Conservation (phyloP, 1,140 invertebrate genomes). For the Microplitis mediator region DNA sequence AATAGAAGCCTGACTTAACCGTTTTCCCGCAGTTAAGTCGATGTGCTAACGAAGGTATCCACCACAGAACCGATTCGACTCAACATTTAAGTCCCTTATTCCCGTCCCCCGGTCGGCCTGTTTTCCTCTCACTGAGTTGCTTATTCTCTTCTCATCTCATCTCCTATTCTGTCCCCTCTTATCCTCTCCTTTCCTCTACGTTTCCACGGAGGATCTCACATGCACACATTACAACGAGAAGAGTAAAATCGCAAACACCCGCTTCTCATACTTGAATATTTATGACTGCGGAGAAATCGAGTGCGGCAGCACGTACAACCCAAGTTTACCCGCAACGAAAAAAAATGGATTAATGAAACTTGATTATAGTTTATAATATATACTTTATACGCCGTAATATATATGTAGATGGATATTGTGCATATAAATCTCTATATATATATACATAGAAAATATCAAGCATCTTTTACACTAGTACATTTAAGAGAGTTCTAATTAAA, state of each 20-base stretch:
- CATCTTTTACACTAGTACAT: too few relatives aligned
- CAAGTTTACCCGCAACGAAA: not conserved
- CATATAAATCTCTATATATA: too few relatives aligned
- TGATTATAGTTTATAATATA: too few relatives aligned
- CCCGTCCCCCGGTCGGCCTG: not conserved
- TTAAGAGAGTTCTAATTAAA: too few relatives aligned
- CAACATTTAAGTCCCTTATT: not conserved
- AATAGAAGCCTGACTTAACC: slow-evolving; percentile 2
- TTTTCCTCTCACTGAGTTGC: not conserved
- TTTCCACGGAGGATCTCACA: not conserved
- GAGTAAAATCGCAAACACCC: not conserved
- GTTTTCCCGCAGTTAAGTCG: slow-evolving; percentile 24
- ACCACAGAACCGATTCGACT: too few relatives aligned
- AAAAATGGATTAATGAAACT: not conserved
- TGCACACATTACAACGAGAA: not conserved
- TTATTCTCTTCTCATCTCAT: not conserved
- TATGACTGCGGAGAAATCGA: slow-evolving; percentile 5
- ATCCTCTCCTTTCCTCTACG: too few relatives aligned
- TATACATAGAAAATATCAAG: too few relatives aligned
- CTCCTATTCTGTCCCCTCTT: too few relatives aligned
- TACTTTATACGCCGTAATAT: too few relatives aligned
- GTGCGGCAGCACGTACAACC: not conserved
- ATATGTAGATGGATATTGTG: too few relatives aligned
- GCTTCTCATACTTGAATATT: not conserved
- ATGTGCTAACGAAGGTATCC: slow-evolving; percentile 20